These are phyloP conservation scores for Isichthys henryi DNA, from an alignment of 2,113 vertebrate genomes.

Conservation along the genomic window DNA sequence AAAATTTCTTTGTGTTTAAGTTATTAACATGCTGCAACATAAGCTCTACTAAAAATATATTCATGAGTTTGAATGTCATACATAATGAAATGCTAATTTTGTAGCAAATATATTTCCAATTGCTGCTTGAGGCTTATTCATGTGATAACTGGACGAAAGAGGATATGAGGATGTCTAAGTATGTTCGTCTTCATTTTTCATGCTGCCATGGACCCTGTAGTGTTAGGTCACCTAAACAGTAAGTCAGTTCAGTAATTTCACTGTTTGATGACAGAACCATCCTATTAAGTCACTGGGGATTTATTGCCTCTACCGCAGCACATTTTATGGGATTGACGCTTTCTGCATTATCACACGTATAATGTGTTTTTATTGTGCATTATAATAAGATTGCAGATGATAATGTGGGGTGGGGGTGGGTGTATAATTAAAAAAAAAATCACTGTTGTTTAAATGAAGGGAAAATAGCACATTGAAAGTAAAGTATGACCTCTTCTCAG, in stretches of 20 bases:
- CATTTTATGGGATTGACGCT: neutral
- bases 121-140: neutral
- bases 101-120: neutral
- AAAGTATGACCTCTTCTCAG: neutral
- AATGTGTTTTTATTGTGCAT: neutral
- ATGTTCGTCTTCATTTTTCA: constrained; percentile 41
- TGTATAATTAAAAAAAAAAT: neutral
- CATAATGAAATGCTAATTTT: neutral
- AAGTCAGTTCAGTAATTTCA: constrained; percentile 43
- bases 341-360: neutral
- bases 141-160: neutral
- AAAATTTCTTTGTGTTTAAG: constrained; percentile 34
- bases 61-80: neutral
- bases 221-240: constrained; percentile 63
- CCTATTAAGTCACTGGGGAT: neutral
- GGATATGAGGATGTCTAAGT: neutral
- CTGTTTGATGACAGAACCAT: constrained; percentile 26
- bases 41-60: neutral
- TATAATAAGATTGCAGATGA: neutral
- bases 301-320: neutral
- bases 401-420: neutral
- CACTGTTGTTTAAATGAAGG: neutral
- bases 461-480: neutral
- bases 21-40: constrained; percentile 43
- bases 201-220: constrained; percentile 54